Conservation (phyloP, 2,888 invertebrate genomes). For the Cephus pygmeus region DNA sequence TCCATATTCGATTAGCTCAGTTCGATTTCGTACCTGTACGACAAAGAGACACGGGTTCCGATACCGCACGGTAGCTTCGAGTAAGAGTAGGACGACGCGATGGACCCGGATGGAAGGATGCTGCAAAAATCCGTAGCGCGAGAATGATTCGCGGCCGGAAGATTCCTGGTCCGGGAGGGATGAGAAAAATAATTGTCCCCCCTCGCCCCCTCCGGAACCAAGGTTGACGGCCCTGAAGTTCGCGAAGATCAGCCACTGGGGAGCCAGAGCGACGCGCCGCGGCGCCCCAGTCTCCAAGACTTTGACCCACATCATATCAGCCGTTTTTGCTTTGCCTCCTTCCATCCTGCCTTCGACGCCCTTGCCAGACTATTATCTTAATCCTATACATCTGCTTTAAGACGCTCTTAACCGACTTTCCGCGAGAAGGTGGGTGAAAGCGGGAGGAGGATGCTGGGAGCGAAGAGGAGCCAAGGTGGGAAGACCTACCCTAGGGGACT, state of each 20-base stretch:
- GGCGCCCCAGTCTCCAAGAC: conserved; percentile 62
- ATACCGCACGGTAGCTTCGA: not conserved
- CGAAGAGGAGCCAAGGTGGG: not conserved
- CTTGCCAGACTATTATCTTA: conserved; percentile 63
- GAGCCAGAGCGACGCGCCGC: conserved; percentile 54
- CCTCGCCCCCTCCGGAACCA: not conserved
- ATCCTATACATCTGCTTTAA: conserved; percentile 64
- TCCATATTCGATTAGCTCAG: not conserved
- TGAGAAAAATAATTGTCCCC: not conserved
- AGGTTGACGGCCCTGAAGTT: conserved; percentile 4
- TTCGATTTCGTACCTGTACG: not conserved
- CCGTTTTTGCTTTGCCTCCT: conserved; percentile 59
- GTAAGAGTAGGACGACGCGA: not conserved
- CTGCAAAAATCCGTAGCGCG: not conserved
- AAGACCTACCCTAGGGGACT: not conserved
- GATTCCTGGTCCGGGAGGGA: not conserved
- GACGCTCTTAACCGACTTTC: conserved; percentile 34
- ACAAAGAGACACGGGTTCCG: not conserved
- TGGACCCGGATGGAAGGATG: not conserved
- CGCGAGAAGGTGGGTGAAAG: not conserved
- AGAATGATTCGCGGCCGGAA: not conserved
- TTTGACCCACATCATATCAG: conserved; percentile 63
- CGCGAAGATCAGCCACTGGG: conserved; percentile 30
- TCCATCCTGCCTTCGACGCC: conserved; percentile 50
- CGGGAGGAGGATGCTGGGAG: not conserved